These are phyloP conservation scores for Pelagia noctiluca DNA, from an alignment of 30 jellyfish, hydroid and myxozoan species.

Conservation along the genomic window DNA sequence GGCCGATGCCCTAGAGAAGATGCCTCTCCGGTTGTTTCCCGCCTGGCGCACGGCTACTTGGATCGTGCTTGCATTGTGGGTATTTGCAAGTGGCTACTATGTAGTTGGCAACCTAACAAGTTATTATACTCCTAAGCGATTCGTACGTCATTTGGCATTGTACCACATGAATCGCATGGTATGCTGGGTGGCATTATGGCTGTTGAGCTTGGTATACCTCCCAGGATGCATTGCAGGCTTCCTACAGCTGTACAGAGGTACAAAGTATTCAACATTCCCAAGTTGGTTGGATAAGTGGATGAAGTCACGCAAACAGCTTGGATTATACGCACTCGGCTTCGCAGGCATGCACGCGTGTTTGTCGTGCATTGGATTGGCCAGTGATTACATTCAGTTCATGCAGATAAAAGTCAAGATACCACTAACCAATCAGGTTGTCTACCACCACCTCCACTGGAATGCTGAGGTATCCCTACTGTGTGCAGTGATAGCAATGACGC, in stretches of 20 bases:
- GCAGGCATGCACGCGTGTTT: conserved; percentile 76
- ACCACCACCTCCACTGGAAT: conserved; percentile 40
- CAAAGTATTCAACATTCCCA: conserved; percentile 62
- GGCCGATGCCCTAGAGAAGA: conserved; percentile 62
- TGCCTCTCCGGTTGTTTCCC: conserved; percentile 47
- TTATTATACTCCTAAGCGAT: neutral
- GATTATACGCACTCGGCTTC: conserved; percentile 55
- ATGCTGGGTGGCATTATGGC: conserved; percentile 61
- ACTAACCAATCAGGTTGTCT: conserved; percentile 4
- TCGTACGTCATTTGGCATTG: conserved; percentile 29
- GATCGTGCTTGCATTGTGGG: conserved; percentile 19
- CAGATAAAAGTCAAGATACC: neutral
- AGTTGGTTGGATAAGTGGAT: conserved; percentile 84
- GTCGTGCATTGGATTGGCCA: conserved; percentile 60
- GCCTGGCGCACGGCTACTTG: conserved; percentile 65
- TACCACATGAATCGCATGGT: conserved; percentile 45
- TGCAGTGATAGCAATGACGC: conserved; percentile 74
- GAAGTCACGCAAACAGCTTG: conserved; percentile 83
- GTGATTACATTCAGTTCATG: conserved; percentile 59
- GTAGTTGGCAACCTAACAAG: conserved; percentile 26
- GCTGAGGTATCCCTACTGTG: conserved; percentile 75
- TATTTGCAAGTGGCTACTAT: conserved; percentile 14
- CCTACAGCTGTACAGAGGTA: conserved; percentile 61
- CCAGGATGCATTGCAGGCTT: conserved; percentile 76
- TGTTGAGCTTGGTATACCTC: conserved; percentile 43